phyloP scores from a whole-genome alignment of 2,888 invertebrate species.

The Gastracanthus pulcherrimus region DNA sequence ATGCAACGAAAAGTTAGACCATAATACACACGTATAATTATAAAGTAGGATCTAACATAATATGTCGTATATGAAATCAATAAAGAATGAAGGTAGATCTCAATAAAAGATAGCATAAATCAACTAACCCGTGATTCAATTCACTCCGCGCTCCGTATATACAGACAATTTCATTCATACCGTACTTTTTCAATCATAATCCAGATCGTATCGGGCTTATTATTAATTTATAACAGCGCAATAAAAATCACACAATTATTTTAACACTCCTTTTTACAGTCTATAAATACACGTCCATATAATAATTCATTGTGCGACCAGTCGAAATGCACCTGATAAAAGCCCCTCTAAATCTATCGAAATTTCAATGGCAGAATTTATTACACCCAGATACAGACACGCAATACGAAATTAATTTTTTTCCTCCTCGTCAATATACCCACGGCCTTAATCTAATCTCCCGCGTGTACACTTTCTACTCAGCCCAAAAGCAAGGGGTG shows the following conservation, averaged over 20 bases:
- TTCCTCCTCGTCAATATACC: too few species aligned
- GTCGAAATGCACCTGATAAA: too few species aligned
- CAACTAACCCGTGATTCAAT: constrained; percentile 29
- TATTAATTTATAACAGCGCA: neutral
- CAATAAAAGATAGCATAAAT: constrained; percentile 33
- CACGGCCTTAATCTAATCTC: too few species aligned
- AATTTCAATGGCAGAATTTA: too few species aligned
- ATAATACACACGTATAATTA: constrained; percentile 12
- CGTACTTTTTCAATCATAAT: neutral
- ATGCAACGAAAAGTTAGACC: neutral
- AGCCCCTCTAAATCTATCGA: too few species aligned
- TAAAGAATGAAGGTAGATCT: constrained; percentile 11
- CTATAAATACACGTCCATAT: too few species aligned
- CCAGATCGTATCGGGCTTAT: neutral
- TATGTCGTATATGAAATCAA: constrained; percentile 5
- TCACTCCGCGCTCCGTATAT: neutral
- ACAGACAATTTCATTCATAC: neutral
- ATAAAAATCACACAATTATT: neutral
- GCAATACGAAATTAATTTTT: too few species aligned
- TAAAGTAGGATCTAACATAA: constrained; percentile 21
- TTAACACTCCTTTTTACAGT: too few species aligned
- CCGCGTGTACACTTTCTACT: too few species aligned
- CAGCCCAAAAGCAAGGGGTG: too few species aligned
- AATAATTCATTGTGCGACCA: too few species aligned
- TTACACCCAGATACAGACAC: too few species aligned